Evolutionary conservation across 2,888 invertebrate species (phyloP), one percentile per base, ranked within the genome.

Genomic region (Drosophila bunnanda): DNA sequence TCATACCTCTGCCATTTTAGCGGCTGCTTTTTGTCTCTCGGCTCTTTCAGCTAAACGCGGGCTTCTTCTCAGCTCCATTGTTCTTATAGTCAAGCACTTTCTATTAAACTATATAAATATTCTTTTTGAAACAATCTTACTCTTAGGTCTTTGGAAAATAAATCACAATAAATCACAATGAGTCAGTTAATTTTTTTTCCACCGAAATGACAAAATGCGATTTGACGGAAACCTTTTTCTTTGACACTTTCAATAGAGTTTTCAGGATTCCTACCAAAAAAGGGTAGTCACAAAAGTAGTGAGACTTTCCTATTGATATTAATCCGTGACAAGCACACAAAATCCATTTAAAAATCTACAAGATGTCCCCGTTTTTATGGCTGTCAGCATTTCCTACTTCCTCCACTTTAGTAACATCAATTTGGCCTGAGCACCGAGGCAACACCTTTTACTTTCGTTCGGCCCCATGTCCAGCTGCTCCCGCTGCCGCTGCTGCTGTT

Each of bases 381-480:
- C 20, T 38, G 57, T 41, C 17, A 39, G 25, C 36, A 53, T 59
- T 73, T 62, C 55, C 71, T 65, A 41, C 64, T 61, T 65, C 56
- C 71, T 65, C 39, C 60, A 38, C 54, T 34, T 9, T 55, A 59
- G 52, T 67, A 60, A 61, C 75, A 69, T 57, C 60, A 48, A 61
- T 68, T 64, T 61, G 64, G 36, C 57, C 57, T 62, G 66, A 69
- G 57, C 55, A 36, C 50, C 32, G 46, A 43, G 57, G 79, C 76
- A 78, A 86, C 71, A 81, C 87, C 82, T 83, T 86, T 83, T 83
- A 83, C 82, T 83, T 83, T 83, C 87, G 56, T 55, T 59, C 43
- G 61, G 66, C 65, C 72, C 64, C 53, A 30, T 43, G 72, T 72
- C 73, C 72, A 72, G 66, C 65, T 65, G 25, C 25, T 25, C n/a